Evolutionary conservation across 2,113 vertebrate genomes (phyloP).

Genomic region (Cyanoderma ruficeps): DNA sequence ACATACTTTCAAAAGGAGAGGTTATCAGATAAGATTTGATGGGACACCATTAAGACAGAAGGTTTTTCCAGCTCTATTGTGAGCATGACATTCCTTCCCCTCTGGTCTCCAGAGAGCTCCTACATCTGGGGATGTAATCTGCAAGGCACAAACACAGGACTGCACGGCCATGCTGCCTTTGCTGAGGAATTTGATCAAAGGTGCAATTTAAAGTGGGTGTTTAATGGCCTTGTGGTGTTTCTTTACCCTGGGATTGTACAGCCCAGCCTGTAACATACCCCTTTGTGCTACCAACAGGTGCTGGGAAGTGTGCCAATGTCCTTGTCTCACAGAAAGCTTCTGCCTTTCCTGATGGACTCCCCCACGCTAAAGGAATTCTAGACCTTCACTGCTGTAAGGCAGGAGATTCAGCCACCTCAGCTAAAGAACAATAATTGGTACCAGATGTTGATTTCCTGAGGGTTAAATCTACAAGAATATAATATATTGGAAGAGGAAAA

Average conservation of each 20-base stretch:
- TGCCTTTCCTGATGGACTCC: neutral
- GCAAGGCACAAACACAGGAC: neutral
- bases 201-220: slow-evolving; percentile 32
- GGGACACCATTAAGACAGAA: slow-evolving; percentile 54
- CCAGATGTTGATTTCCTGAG: slow-evolving; percentile 23
- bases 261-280: neutral
- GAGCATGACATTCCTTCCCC: slow-evolving; percentile 53
- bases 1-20: slow-evolving; percentile 46
- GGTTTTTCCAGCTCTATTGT: slow-evolving; percentile 58
- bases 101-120: slow-evolving; percentile 21
- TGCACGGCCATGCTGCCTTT: neutral
- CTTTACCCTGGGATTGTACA: neutral
- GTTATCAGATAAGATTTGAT: slow-evolving; percentile 61
- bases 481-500: neutral
- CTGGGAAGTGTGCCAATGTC: neutral
- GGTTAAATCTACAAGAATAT: neutral
- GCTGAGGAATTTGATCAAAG: slow-evolving; percentile 40
- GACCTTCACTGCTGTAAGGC: neutral
- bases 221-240: neutral
- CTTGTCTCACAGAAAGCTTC: neutral
- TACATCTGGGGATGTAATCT: slow-evolving; percentile 49
- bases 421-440: neutral
- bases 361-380: neutral
- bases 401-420: slow-evolving; percentile 9
- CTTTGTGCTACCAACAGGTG: slow-evolving; percentile 28